Evolutionary conservation across 1,140 invertebrate genomes (phyloP).

Genomic region (Drosophila quadrilineata): DNA sequence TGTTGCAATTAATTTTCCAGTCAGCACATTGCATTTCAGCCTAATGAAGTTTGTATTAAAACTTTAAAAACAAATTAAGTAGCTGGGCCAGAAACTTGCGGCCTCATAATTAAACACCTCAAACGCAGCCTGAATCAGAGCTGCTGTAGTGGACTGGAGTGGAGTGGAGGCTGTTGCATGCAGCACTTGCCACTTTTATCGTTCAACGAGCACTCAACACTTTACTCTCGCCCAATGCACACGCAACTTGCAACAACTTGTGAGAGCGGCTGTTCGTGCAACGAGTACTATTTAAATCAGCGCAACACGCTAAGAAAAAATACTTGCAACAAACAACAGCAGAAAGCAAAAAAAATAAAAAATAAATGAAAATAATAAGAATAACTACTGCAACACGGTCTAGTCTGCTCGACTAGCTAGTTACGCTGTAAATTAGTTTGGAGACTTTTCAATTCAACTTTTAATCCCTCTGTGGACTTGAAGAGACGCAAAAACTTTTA

Average conservation of each 20-base stretch:
- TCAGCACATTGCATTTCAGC: constrained; percentile 13
- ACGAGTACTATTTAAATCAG: constrained; percentile 71
- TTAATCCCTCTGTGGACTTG: neutral
- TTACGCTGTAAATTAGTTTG: neutral
- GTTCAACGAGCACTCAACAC: constrained; percentile 43
- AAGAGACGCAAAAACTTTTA: neutral
- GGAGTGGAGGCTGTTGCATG: neutral
- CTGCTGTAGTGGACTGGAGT: neutral
- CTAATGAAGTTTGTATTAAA: constrained; percentile 37
- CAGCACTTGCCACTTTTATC: neutral
- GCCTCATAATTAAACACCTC: constrained; percentile 44
- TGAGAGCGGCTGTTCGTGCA: constrained; percentile 37
- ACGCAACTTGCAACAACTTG: constrained; percentile 28
- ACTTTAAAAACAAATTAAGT: constrained; percentile 46
- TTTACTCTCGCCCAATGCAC: constrained; percentile 34
- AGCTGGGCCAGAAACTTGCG: constrained; percentile 27
- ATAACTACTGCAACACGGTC: too few relatives aligned
- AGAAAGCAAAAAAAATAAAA: neutral
- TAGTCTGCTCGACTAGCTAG: neutral
- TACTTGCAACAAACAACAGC: constrained; percentile 24
- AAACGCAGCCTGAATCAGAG: constrained; percentile 5
- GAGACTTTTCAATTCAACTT: neutral
- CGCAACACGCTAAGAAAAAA: constrained; percentile 31
- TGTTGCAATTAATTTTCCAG: constrained; percentile 17
- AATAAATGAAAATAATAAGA: too few relatives aligned